These are phyloP conservation scores for Seriola quinqueradiata DNA, from an alignment of 2,113 vertebrate species.

Conservation along the genomic window DNA sequence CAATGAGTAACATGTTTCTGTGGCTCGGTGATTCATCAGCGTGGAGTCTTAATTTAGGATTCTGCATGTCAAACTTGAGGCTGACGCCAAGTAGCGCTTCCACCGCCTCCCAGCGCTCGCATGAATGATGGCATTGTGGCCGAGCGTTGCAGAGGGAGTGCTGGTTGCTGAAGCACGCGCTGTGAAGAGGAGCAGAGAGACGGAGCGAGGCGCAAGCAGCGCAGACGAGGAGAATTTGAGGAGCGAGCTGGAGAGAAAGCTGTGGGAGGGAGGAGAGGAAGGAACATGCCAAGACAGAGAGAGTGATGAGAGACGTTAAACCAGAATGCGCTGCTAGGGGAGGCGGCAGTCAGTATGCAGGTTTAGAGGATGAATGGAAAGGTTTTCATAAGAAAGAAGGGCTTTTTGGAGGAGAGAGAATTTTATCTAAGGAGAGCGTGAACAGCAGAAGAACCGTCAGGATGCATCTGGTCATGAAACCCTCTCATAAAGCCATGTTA, in stretches of 20 bases:
- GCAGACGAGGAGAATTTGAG: neutral
- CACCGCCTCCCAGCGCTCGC: conserved; percentile 32
- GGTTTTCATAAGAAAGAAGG: neutral
- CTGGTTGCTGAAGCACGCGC: conserved; percentile 52
- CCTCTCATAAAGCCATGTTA: conserved; percentile 63
- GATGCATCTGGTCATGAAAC: conserved; percentile 76
- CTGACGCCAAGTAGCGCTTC: conserved; percentile 53
- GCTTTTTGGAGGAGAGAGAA: neutral
- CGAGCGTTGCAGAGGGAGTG: conserved; percentile 32
- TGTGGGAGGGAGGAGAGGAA: conserved; percentile 17
- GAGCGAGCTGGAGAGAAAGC: conserved; percentile 12
- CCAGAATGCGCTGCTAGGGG: neutral
- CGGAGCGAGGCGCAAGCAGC: conserved; percentile 12
- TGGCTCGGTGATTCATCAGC: conserved; percentile 47
- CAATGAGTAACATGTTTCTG: conserved; percentile 28
- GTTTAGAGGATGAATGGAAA: neutral
- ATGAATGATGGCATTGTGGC: conserved; percentile 75
- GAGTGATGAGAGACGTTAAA: neutral
- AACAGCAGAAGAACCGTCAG: neutral
- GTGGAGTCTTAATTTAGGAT: conserved; percentile 53
- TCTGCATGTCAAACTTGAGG: conserved; percentile 57
- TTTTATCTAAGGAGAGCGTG: neutral
- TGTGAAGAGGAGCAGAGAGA: conserved; percentile 24
- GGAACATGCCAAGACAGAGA: conserved; percentile 1
- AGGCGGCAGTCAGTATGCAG: neutral